Conservation (phyloP, 2,797 vertebrate species). For the Apodemus agrarius region DNA sequence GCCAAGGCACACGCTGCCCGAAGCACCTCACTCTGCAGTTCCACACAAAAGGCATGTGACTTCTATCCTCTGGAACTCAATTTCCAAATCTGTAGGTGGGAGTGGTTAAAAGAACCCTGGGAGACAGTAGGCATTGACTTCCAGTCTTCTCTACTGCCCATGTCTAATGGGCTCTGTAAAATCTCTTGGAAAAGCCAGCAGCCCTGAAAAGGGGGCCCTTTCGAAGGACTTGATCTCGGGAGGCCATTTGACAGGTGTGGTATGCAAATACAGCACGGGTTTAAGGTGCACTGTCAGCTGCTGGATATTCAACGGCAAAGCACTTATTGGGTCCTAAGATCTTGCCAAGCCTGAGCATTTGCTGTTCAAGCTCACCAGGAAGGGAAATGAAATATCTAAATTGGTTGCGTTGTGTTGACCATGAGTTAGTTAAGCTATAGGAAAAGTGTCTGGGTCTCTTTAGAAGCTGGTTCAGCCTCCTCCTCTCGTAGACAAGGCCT, state of each 20-base stretch:
- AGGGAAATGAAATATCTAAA: background rate
- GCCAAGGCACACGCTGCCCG: background rate
- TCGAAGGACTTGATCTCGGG: background rate
- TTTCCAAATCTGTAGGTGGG: background rate
- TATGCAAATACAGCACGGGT: background rate
- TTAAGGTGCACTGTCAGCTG: background rate
- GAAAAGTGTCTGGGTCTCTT: background rate
- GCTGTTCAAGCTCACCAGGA: background rate
- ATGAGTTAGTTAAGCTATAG: background rate
- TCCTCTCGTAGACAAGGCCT: background rate
- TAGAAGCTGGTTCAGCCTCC: background rate
- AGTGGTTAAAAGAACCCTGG: background rate
- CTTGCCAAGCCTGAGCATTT: background rate
- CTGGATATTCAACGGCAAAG: background rate
- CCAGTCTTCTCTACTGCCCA: background rate
- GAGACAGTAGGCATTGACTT: no score
- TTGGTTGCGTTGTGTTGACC: background rate
- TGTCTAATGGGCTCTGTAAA: background rate
- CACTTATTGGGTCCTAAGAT: background rate
- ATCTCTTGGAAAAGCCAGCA: background rate
- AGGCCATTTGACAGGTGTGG: background rate
- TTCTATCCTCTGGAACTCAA: background rate
- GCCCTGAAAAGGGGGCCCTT: background rate
- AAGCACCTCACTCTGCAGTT: background rate
- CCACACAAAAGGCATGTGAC: no score